Percentiles rank a stretch among this genome's conserved stretches.
These are phyloP conservation scores for Melanophora roralis DNA, from an alignment of 2,888 invertebrate genomes.

Conservation along the genomic window DNA sequence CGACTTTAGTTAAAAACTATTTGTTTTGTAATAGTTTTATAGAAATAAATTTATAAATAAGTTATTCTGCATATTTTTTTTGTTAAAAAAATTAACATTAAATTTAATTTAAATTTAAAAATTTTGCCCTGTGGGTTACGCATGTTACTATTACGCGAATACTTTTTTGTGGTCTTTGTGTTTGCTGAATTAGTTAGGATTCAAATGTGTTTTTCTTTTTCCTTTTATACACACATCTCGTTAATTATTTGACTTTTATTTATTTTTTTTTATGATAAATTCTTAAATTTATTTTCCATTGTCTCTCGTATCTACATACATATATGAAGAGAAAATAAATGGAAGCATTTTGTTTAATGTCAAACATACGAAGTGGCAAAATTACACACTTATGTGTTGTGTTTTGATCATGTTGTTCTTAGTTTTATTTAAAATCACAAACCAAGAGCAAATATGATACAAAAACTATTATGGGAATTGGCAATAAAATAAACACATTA, in stretches of 20 bases:
- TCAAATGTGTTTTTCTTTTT: conserved; percentile 28
- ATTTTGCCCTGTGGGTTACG: conserved; percentile 22
- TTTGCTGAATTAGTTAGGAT: conserved; percentile 56
- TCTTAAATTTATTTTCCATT: conserved; percentile 53
- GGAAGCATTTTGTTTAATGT: conserved; percentile 2
- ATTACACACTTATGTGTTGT: conserved; percentile 12
- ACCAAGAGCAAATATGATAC: neutral
- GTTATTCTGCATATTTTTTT: too few species aligned
- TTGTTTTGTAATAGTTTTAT: too few species aligned
- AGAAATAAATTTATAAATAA: too few species aligned
- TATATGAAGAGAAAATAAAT: neutral
- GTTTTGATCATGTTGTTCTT: neutral
- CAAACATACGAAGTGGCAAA: conserved; percentile 40
- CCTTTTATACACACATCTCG: conserved; percentile 32
- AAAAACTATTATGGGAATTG: neutral
- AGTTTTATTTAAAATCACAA: neutral
- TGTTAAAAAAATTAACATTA: too few species aligned
- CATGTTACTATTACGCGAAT: conserved; percentile 13
- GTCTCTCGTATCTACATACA: neutral
- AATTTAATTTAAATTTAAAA: neutral
- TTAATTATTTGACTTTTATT: conserved; percentile 34
- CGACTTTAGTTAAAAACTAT: too few species aligned
- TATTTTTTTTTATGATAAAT: conserved; percentile 51
- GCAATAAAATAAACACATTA: neutral
- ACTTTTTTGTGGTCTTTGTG: conserved; percentile 45